Conservation (phyloP, 2,888 invertebrate genomes). For the Lasioglossum zephyrum region DNA sequence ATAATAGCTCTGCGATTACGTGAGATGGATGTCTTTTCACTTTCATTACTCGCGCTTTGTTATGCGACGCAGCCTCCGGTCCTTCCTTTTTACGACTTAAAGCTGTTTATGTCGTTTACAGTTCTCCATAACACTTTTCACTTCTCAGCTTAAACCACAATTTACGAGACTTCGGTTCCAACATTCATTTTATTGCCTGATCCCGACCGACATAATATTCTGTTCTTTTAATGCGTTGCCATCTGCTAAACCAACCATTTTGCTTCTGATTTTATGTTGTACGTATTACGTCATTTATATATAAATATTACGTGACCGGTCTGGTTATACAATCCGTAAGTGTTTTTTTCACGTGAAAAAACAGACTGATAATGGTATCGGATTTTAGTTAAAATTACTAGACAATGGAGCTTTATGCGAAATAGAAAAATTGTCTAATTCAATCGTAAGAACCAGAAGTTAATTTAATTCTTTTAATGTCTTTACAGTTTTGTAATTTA, state of each 20-base stretch:
- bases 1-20: slow-evolving; percentile 31
- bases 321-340: not conserved
- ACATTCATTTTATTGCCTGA: slow-evolving; percentile 60
- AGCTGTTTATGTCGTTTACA: slow-evolving; percentile 51
- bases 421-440: not conserved
- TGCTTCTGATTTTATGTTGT: not conserved
- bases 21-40: slow-evolving; percentile 18
- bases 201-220: slow-evolving; percentile 44
- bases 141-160: slow-evolving; percentile 59
- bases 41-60: slow-evolving; percentile 25
- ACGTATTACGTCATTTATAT: not conserved
- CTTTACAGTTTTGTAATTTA: too few relatives aligned
- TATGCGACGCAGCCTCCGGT: slow-evolving; percentile 13
- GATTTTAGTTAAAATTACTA: not conserved
- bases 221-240: slow-evolving; percentile 41
- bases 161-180: slow-evolving; percentile 63
- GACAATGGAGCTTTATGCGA: not conserved
- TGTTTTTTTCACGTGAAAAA: not conserved
- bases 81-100: slow-evolving; percentile 48
- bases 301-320: slow-evolving; percentile 5
- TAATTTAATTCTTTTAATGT: too few relatives aligned
- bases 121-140: slow-evolving; percentile 52
- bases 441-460: not conserved
- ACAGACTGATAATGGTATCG: not conserved
- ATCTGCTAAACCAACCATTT: slow-evolving; percentile 30